Percentiles rank a stretch among this genome's conserved stretches.
phyloP scores from a whole-genome alignment of 2,113 vertebrate species.

The Lipotes vexillifer region DNA sequence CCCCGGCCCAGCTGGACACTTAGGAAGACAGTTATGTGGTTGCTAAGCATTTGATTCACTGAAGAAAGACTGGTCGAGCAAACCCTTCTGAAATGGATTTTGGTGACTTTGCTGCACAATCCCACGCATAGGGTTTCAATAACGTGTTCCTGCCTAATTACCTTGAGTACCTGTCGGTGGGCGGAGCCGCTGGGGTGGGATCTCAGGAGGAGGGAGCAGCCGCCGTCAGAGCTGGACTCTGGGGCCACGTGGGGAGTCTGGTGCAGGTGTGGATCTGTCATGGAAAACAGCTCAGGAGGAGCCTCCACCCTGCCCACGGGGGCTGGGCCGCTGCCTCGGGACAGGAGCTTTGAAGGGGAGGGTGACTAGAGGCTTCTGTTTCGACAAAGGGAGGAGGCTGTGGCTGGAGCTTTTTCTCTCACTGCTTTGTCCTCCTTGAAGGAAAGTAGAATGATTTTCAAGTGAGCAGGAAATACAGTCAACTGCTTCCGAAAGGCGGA shows the following conservation, averaged over 20 bases:
- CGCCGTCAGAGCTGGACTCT: background rate
- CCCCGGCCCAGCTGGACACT: background rate
- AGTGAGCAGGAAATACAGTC: background rate
- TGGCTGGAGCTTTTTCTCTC: conserved; percentile 58
- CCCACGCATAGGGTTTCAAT: background rate
- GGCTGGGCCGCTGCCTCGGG: background rate
- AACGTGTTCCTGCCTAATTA: background rate
- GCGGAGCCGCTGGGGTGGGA: background rate
- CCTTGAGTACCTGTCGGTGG: background rate
- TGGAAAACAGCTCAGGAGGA: background rate
- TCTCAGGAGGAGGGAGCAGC: background rate
- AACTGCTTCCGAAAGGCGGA: background rate
- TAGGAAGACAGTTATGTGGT: background rate
- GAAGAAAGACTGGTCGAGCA: background rate
- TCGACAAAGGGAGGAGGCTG: conserved; percentile 62
- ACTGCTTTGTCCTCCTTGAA: conserved; percentile 47
- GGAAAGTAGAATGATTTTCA: conserved; percentile 55
- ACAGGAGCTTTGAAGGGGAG: conserved; percentile 71
- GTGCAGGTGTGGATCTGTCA: background rate
- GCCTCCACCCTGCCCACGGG: background rate
- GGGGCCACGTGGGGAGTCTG: background rate
- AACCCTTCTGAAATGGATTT: background rate
- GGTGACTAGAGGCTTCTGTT: conserved; percentile 43
- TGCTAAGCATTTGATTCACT: background rate
- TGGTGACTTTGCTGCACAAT: background rate